A percentile compares a stretch with the other conserved stretches of the same genome.
Evolutionary conservation across 2,113 vertebrate species (phyloP).

Genomic region (Sylvietta virens): DNA sequence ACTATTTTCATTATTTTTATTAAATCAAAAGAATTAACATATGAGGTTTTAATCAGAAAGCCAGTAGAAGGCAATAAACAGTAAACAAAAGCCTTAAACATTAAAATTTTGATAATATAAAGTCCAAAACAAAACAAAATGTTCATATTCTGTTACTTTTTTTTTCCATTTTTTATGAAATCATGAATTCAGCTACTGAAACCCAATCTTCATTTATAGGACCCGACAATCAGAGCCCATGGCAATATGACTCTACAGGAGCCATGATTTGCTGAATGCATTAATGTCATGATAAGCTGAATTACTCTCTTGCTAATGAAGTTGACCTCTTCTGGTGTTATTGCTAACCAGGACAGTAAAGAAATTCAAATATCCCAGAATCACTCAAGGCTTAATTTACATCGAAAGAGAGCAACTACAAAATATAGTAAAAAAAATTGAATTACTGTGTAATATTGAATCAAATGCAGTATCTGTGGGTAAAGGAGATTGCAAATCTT

Average conservation of each 20-base stretch:
- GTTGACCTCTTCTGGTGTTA: not conserved
- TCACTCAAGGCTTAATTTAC: not conserved
- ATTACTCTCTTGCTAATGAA: not conserved
- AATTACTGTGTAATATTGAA: not conserved
- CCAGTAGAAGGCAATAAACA: not conserved
- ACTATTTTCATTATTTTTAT: not conserved
- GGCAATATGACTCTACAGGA: not conserved
- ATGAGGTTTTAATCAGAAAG: not conserved
- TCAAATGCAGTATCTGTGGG: not conserved
- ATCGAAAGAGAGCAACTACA: not conserved
- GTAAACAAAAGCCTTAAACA: not conserved
- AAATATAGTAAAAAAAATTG: not conserved
- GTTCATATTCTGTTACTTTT: not conserved
- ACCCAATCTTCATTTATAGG: not conserved
- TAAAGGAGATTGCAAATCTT: not conserved
- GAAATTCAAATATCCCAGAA: not conserved
- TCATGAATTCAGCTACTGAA: not conserved
- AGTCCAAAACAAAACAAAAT: not conserved
- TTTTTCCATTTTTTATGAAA: not conserved
- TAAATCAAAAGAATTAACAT: not conserved
- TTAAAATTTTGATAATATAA: not conserved
- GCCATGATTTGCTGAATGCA: slow-evolving; percentile 7
- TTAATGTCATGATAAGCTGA: slow-evolving; percentile 14
- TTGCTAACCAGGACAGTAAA: not conserved
- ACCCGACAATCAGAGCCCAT: not conserved